A percentile compares a stretch with the other conserved stretches of the same genome.
Conservation (phyloP, 2,113 vertebrate genomes). For the Platichthys flesus region DNA sequence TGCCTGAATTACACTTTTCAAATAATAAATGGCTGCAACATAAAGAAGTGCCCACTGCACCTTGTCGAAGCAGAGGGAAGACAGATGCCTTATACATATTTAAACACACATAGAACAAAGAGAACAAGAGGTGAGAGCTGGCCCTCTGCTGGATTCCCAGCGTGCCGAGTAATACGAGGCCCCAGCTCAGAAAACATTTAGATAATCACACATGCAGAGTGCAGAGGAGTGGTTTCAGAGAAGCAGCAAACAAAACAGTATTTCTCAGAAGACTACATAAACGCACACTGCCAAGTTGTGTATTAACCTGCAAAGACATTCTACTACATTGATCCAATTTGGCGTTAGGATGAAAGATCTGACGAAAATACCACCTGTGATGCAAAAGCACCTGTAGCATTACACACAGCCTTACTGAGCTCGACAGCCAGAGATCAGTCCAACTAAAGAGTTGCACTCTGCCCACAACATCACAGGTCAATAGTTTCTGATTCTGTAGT, state of each 20-base stretch:
- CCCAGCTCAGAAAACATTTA: conserved; percentile 55
- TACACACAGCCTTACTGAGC: no score
- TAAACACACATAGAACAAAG: conserved; percentile 39
- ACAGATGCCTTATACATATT: conserved; percentile 67
- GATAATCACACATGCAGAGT: conserved; percentile 47
- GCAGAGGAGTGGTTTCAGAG: not conserved
- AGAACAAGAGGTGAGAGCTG: conserved; percentile 46
- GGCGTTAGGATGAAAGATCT: no score
- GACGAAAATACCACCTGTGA: no score
- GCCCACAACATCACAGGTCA: no score
- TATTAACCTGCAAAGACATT: not conserved
- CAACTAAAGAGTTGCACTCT: no score
- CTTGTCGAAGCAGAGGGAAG: conserved; percentile 31
- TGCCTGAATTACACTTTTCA: conserved; percentile 27
- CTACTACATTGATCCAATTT: not conserved
- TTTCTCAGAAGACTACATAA: not conserved
- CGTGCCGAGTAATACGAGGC: conserved; percentile 46
- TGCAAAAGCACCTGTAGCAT: no score
- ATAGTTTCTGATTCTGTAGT: no score
- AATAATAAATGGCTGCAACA: conserved; percentile 34
- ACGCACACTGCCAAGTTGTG: not conserved
- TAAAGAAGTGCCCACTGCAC: conserved; percentile 23
- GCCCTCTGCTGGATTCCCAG: conserved; percentile 47
- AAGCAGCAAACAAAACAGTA: not conserved
- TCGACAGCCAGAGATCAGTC: no score